phyloP scores from a whole-genome alignment of 1,140 invertebrate species.

The Apolygus lucorum region DNA sequence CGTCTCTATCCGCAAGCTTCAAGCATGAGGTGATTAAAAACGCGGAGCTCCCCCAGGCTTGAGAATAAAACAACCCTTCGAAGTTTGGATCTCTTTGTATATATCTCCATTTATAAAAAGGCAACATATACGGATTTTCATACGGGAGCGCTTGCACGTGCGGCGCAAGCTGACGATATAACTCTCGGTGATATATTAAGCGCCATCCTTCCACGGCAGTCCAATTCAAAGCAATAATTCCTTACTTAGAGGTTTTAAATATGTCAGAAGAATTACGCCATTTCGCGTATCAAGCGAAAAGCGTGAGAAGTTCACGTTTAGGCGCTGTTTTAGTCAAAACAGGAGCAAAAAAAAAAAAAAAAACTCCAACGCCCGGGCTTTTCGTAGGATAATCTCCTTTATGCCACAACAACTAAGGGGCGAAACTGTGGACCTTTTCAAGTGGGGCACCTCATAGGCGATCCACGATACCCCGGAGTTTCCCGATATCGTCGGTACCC shows the following conservation, averaged over 20 bases:
- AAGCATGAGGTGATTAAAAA: background rate
- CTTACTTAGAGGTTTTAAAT: background rate
- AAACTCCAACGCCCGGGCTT: too few species aligned
- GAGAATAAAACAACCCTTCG: background rate
- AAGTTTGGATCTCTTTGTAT: background rate
- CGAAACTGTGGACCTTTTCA: too few species aligned
- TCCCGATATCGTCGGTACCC: too few species aligned
- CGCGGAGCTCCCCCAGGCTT: background rate
- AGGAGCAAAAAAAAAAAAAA: too few species aligned
- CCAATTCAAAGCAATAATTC: background rate
- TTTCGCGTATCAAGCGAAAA: too few species aligned
- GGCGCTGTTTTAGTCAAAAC: too few species aligned
- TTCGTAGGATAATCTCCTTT: too few species aligned
- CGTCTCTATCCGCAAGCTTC: too few species aligned
- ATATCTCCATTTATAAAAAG: background rate
- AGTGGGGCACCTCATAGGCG: too few species aligned
- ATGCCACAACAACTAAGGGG: too few species aligned
- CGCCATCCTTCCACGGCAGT: background rate
- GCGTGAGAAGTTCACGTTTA: too few species aligned
- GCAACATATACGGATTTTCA: background rate
- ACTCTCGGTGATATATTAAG: background rate
- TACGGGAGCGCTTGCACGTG: background rate
- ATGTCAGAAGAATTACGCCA: background rate
- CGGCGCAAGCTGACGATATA: background rate
- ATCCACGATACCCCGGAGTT: too few species aligned